These are phyloP conservation scores for Nezara viridula DNA, from an alignment of 2,888 invertebrate species.

Conservation along the genomic window DNA sequence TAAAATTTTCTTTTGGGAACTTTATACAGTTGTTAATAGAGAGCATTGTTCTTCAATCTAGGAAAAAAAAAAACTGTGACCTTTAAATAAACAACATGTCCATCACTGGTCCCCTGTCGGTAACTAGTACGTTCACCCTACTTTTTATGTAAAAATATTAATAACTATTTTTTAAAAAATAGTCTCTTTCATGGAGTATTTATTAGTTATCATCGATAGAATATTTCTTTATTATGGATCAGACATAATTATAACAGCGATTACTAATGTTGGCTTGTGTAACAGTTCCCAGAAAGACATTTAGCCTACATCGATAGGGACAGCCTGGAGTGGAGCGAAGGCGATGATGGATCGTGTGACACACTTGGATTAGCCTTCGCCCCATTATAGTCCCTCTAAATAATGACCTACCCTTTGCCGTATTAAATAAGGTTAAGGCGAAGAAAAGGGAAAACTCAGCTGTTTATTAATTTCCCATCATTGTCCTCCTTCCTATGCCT, in stretches of 20 bases:
- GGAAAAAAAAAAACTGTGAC: too few species aligned
- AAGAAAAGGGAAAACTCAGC: slow-evolving; percentile 35
- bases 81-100: too few species aligned
- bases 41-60: too few species aligned
- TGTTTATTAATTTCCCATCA: slow-evolving; percentile 38
- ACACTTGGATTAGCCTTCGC: slow-evolving; percentile 31
- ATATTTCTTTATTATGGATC: too few species aligned
- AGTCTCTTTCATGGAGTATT: too few species aligned
- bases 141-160: too few species aligned
- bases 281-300: not conserved
- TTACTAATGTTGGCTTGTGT: not conserved
- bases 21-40: too few species aligned
- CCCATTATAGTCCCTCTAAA: slow-evolving; percentile 35
- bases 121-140: too few species aligned
- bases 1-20: too few species aligned
- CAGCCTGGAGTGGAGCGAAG: not conserved
- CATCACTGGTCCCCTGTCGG: too few species aligned
- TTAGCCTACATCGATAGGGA: not conserved
- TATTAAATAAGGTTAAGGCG: slow-evolving; percentile 36
- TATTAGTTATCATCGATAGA: too few species aligned
- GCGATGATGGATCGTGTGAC: slow-evolving; percentile 38
- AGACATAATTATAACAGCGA: not conserved
- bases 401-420: slow-evolving; percentile 33
- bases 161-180: too few species aligned
- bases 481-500: not conserved